Conservation (phyloP, 2,113 vertebrate species). For the Sinocyclocheilus rhinocerous region DNA sequence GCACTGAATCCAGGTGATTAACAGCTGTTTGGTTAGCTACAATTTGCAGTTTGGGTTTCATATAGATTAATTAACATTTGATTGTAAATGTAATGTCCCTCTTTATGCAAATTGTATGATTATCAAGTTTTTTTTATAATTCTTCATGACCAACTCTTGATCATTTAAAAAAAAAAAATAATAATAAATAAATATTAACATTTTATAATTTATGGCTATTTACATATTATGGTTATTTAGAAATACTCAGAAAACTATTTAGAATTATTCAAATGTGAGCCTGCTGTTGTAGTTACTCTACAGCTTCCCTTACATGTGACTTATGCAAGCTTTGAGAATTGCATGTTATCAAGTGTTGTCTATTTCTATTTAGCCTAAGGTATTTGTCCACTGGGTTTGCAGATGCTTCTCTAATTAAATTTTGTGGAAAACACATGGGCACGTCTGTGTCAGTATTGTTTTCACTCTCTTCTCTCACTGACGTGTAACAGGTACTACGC, state of each 20-base stretch:
- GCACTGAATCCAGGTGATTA: neutral
- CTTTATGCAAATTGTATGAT: neutral
- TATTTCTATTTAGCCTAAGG: neutral
- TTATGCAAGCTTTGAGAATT: neutral
- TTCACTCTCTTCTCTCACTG: neutral
- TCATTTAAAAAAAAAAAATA: neutral
- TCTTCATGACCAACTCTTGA: neutral
- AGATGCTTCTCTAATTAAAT: neutral
- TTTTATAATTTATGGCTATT: neutral
- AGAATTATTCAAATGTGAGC: neutral
- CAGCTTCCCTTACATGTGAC: neutral
- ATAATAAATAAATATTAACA: neutral
- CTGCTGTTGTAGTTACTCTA: neutral
- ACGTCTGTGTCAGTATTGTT: neutral
- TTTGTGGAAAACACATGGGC: neutral
- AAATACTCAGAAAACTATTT: neutral
- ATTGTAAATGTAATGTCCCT: neutral
- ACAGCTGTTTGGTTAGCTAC: neutral
- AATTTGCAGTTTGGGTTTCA: neutral
- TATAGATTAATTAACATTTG: neutral
- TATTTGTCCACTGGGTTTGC: neutral
- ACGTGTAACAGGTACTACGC: neutral
- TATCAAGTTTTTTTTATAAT: neutral
- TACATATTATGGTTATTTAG: too few species aligned
- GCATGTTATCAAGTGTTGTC: neutral